These are phyloP conservation scores for Peromyscus polionotus DNA, from an alignment of 2,113 vertebrate species.

Conservation along the genomic window DNA sequence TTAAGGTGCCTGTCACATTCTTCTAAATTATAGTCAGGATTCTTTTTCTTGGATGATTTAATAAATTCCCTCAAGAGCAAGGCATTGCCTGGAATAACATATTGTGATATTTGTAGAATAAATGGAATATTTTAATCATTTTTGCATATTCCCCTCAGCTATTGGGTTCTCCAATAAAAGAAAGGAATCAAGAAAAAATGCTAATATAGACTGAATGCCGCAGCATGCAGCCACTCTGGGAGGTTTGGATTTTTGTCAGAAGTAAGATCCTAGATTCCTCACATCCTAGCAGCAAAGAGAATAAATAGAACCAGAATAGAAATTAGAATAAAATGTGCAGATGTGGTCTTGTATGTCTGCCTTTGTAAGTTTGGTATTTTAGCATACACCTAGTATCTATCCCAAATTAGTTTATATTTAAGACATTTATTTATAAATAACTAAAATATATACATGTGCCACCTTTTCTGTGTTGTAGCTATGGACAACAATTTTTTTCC, in stretches of 20 bases:
- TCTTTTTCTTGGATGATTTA: constrained; percentile 15
- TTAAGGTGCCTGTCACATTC: not conserved
- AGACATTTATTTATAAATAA: constrained; percentile 44
- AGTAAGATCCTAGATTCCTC: constrained; percentile 17
- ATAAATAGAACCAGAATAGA: not conserved
- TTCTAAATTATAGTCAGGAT: constrained; percentile 17
- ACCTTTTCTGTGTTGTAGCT: constrained; percentile 2
- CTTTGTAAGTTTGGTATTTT: constrained; percentile 31
- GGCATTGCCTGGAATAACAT: constrained; percentile 42
- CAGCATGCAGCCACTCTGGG: not conserved
- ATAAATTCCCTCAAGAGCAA: not conserved
- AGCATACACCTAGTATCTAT: not conserved
- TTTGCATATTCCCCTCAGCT: not conserved
- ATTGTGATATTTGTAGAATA: constrained; percentile 38
- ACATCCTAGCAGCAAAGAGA: constrained; percentile 1
- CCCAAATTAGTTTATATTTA: constrained; percentile 27
- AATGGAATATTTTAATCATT: constrained; percentile 65
- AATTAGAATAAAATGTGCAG: constrained; percentile 40
- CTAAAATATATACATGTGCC: constrained; percentile 1
- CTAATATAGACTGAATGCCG: not conserved
- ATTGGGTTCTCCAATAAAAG: not conserved
- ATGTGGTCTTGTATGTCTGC: not conserved
- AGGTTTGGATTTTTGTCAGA: constrained; percentile 39
- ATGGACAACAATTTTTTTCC: not conserved
- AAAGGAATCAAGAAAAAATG: constrained; percentile 46